Evolutionary conservation across 2,888 invertebrate species (phyloP).

Genomic region (Caenorhabditis sp.): DNA sequence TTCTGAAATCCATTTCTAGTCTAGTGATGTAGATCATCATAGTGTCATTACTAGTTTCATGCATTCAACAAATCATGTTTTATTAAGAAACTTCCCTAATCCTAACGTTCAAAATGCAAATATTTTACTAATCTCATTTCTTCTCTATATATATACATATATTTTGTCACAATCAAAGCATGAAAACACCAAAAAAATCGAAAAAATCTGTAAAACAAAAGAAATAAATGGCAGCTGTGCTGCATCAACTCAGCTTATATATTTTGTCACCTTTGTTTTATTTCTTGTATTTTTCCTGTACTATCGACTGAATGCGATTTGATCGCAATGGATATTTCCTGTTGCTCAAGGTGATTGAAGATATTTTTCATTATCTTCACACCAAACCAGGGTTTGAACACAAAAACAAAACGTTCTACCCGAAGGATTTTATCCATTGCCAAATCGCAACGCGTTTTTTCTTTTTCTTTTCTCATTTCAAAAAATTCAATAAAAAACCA

Average conservation of each 20-base stretch:
- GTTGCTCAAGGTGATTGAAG: not conserved
- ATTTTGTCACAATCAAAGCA: not conserved
- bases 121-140: not conserved
- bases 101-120: not conserved
- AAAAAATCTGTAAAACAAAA: not conserved
- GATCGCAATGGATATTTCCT: not conserved
- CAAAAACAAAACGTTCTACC: not conserved
- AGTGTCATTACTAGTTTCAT: slow-evolving; percentile 1
- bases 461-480: not conserved
- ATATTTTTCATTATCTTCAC: not conserved
- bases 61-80: not conserved
- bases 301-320: not conserved
- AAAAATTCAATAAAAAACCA: not conserved
- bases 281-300: not conserved
- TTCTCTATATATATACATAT: no score
- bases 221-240: not conserved
- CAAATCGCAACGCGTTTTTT: not conserved
- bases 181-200: not conserved
- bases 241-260: not conserved
- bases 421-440: not conserved
- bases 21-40: not conserved
- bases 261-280: not conserved
- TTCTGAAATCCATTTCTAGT: not conserved
- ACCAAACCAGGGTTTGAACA: not conserved
- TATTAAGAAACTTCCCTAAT: not conserved